These are phyloP conservation scores for Diachrysia chrysitis DNA, from an alignment of 2,888 invertebrate species.

Conservation along the genomic window DNA sequence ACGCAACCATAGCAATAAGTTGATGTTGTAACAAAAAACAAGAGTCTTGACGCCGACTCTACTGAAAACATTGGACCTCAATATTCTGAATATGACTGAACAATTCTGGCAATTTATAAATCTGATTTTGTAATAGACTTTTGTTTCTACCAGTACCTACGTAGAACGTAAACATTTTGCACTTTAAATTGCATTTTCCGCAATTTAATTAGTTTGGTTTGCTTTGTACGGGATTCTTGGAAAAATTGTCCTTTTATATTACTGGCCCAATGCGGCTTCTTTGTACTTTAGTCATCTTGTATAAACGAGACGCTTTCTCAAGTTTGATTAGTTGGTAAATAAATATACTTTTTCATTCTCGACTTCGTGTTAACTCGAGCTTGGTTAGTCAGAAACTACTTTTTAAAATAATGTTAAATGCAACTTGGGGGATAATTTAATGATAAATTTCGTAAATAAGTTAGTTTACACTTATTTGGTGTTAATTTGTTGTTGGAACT, in stretches of 20 bases:
- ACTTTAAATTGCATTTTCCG: constrained; percentile 42
- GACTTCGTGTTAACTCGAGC: background rate
- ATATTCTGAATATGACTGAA: no score
- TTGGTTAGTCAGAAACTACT: background rate
- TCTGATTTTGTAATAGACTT: background rate
- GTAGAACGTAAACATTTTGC: constrained; percentile 21
- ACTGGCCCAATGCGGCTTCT: constrained; percentile 4
- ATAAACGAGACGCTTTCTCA: constrained; percentile 17
- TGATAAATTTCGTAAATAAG: no score
- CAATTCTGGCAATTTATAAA: background rate
- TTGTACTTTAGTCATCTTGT: constrained; percentile 6
- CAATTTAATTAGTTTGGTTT: constrained; percentile 44
- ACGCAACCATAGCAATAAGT: no score
- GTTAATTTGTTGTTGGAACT: no score
- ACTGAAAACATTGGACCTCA: no score
- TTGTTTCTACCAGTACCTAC: background rate
- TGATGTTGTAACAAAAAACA: no score
- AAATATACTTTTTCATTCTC: constrained; percentile 1
- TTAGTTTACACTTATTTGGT: no score
- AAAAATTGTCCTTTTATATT: constrained; percentile 28
- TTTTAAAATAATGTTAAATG: background rate
- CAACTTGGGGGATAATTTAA: no score
- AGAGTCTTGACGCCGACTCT: no score
- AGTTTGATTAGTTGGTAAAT: constrained; percentile 13
- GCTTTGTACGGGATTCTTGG: constrained; percentile 17